A percentile compares a stretch with the other conserved stretches of the same genome.
phyloP scores from a whole-genome alignment of 2,888 invertebrate species.

The Heliconius hortense region DNA sequence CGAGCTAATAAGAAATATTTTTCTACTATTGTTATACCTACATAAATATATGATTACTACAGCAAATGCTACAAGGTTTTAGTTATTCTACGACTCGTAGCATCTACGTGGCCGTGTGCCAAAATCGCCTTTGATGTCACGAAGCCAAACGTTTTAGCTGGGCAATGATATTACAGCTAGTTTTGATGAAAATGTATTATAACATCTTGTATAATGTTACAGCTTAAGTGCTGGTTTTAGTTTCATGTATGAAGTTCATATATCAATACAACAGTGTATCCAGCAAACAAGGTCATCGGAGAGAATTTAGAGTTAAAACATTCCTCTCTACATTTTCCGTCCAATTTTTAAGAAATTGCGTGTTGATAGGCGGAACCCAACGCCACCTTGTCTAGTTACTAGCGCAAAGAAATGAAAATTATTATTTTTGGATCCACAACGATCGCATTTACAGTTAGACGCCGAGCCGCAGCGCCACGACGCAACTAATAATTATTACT shows the following conservation, averaged over 20 bases:
- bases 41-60: background rate
- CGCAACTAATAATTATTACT: too few relatives aligned
- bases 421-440: too few relatives aligned
- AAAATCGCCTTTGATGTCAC: conserved; percentile 14
- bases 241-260: background rate
- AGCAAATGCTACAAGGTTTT: conserved; percentile 11
- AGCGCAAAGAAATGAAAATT: too few relatives aligned
- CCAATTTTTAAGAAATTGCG: too few relatives aligned
- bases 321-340: too few relatives aligned
- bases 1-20: background rate
- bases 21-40: background rate
- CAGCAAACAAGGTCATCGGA: too few relatives aligned
- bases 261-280: too few relatives aligned
- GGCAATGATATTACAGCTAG: conserved; percentile 10
- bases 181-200: conserved; percentile 7
- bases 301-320: too few relatives aligned
- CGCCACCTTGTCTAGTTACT: too few relatives aligned
- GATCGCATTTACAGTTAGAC: too few relatives aligned
- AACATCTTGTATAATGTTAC: background rate
- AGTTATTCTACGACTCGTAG: conserved; percentile 15
- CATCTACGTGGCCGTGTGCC: conserved; percentile 3
- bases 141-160: conserved; percentile 14
- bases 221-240: background rate
- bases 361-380: too few relatives aligned
- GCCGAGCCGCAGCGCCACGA: too few relatives aligned